These are phyloP conservation scores for Polypterus bichir DNA, from an alignment of 2,113 vertebrate genomes.

Conservation along the genomic window DNA sequence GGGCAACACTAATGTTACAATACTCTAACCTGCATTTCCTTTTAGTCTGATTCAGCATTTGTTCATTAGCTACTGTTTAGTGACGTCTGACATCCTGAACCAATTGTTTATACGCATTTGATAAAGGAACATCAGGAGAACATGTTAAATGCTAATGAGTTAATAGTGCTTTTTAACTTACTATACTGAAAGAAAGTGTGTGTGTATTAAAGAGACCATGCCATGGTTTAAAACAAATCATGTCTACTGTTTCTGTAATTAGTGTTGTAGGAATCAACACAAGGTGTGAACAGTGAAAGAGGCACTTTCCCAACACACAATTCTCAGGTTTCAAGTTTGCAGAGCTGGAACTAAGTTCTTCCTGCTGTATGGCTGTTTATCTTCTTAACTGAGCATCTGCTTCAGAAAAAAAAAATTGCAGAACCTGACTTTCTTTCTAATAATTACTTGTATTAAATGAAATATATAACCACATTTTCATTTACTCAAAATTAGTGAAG, in stretches of 20 bases:
- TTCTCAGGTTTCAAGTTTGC: slow-evolving; percentile 20
- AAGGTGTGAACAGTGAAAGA: slow-evolving; percentile 5
- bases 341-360: slow-evolving; percentile 12
- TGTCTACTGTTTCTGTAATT: slow-evolving; percentile 1
- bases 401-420: not conserved
- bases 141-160: slow-evolving; percentile 9
- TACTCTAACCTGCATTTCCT: slow-evolving; percentile 11
- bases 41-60: slow-evolving; percentile 14
- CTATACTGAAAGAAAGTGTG: slow-evolving; percentile 1
- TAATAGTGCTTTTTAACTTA: not conserved
- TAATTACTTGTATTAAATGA: too few species aligned
- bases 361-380: slow-evolving; percentile 9
- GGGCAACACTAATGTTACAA: not conserved
- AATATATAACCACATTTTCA: too few species aligned
- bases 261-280: not conserved
- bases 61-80: slow-evolving; percentile 18
- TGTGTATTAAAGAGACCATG: not conserved
- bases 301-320: slow-evolving; percentile 23
- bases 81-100: slow-evolving; percentile 18
- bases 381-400: not conserved
- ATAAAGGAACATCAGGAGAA: slow-evolving; percentile 1
- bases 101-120: slow-evolving; percentile 2
- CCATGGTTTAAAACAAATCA: slow-evolving; percentile 1
- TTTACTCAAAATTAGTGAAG: too few species aligned
- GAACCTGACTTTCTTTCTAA: not conserved